Evolutionary conservation across 2,888 invertebrate genomes (phyloP), one percentile per base, ranked within the genome.

Genomic region (Mesorhabditis spiculigera): DNA sequence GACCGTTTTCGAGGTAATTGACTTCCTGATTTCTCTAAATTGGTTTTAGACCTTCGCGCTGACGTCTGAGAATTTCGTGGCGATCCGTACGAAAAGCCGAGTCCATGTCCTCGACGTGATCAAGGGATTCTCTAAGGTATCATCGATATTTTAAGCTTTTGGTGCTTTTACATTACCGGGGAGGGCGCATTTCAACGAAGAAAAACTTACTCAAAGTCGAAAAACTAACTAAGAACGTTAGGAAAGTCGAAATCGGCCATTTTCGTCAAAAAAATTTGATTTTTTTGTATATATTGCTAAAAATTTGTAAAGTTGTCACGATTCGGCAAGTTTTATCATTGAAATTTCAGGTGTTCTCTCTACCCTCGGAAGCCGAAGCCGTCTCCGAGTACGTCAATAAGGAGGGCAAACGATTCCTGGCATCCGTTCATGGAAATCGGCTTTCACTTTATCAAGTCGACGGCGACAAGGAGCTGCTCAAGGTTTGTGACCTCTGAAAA

Each of bases 351-450:
- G 28, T 28, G 28, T 28, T 28, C 28, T 28, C 28, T 28, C 28
- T 28, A 28, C 28, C 28, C 28, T 28, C 28, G 1, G n/a, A 50
- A 50, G n/a, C 10, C 58, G 58, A 50, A 10, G 58, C 58, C n/a
- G 58, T 50, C n/a, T 50, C 58, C 10, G 58, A 50, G 58, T 50
- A 13, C 58, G 58, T 50, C 10, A 50, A 50, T n/a, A 50, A 50
- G 58, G 58, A 50, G 44, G 10, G 28, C 16, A 61, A 62, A 28
- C 69, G 68, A 6, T 63, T 63, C 6, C 63, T 41, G 41, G 63
- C 65, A 5, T 13, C 63, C 10, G 68, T 65, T n/a, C 67, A 68
- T 6, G 68, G 70, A 13, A 50, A n/a, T 50, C n/a, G 58, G n/a
- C 58, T 13, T 50, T 50, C 58, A 50, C n/a, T 50, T 50, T 50